Conservation (phyloP, 1,140 invertebrate genomes). For the Ostrea edulis region DNA sequence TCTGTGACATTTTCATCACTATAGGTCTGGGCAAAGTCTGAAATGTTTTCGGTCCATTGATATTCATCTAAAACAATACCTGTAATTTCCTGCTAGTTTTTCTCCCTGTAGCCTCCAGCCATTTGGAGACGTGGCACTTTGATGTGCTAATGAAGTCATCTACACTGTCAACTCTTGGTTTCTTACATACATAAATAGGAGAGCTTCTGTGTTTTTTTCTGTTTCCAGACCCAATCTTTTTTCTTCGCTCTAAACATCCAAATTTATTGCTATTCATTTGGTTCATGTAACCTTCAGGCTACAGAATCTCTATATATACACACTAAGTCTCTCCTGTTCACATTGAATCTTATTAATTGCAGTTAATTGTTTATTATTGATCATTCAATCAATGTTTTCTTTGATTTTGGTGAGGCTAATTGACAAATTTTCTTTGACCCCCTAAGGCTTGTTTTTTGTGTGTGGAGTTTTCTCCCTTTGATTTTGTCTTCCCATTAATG, state of each 20-base stretch:
- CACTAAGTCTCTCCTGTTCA: neutral
- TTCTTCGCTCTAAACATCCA: neutral
- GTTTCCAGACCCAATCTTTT: neutral
- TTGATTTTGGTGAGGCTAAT: neutral
- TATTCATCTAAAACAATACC: slow-evolving; percentile 28
- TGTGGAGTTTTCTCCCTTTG: slow-evolving; percentile 15
- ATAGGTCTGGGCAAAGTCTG: neutral
- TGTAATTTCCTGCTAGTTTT: slow-evolving; percentile 6
- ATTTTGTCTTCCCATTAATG: neutral
- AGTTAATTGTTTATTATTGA: slow-evolving; percentile 35
- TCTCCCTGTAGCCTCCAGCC: neutral
- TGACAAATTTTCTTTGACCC: neutral
- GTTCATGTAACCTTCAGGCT: slow-evolving; percentile 3
- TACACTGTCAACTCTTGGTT: neutral
- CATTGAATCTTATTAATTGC: slow-evolving; percentile 15
- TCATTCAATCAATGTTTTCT: slow-evolving; percentile 16
- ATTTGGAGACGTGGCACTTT: slow-evolving; percentile 15
- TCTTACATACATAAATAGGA: neutral
- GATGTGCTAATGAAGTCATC: slow-evolving; percentile 32
- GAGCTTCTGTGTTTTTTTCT: neutral
- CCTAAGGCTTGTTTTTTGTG: neutral
- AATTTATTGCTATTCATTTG: slow-evolving; percentile 22
- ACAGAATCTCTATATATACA: neutral
- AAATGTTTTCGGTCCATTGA: slow-evolving; percentile 28
- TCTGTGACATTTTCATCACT: slow-evolving; percentile 9